These are phyloP conservation scores for Tenthredo scrophulariae DNA, from an alignment of 2,888 invertebrate species.

Conservation along the genomic window DNA sequence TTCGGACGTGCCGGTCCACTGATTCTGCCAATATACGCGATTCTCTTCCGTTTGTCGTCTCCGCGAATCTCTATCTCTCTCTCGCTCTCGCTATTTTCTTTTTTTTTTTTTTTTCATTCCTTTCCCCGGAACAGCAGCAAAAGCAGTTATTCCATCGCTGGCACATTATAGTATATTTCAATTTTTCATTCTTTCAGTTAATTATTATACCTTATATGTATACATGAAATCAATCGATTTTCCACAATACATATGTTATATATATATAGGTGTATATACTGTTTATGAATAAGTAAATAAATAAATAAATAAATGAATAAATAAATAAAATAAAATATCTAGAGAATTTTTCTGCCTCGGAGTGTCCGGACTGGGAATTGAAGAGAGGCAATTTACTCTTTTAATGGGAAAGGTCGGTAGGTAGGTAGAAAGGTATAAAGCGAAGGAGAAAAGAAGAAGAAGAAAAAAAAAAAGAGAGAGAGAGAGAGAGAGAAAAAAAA, in stretches of 20 bases:
- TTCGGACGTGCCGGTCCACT: slow-evolving; percentile 32
- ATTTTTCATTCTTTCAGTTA: background rate
- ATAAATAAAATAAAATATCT: background rate
- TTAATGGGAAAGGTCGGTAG: slow-evolving; percentile 29
- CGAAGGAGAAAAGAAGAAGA: background rate
- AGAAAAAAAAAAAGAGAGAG: background rate
- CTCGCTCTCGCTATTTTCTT: too few species aligned
- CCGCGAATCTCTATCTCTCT: background rate
- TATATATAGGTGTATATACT: too few species aligned
- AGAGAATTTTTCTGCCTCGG: slow-evolving; percentile 2
- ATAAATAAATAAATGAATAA: background rate
- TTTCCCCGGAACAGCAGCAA: background rate
- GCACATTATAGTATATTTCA: background rate
- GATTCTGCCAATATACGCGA: slow-evolving; percentile 44
- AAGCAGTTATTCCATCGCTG: background rate
- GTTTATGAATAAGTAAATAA: background rate
- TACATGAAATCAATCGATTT: background rate
- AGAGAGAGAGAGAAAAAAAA: background rate
- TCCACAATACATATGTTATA: too few species aligned
- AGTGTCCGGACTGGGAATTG: background rate
- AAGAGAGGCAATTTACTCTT: slow-evolving; percentile 47
- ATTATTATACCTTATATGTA: background rate
- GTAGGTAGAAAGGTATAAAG: background rate
- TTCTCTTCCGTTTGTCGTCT: background rate
- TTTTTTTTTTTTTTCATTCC: background rate